Base-by-base conservation (phyloP, 2,888 invertebrate species). In the Gymnocheta viridis region DNA sequence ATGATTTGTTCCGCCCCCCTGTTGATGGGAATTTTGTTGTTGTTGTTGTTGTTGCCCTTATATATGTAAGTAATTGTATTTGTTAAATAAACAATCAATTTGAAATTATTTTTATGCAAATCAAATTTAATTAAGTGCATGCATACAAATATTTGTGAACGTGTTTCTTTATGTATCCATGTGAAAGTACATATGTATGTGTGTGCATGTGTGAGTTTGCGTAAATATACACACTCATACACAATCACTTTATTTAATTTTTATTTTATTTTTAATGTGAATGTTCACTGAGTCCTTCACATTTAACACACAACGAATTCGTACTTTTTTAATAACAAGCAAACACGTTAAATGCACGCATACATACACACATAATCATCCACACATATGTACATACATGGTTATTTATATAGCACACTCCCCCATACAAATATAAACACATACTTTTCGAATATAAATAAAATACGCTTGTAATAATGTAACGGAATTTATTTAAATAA, bases 71-170 rank as follows among this genome's bases (percentile, higher is more conserved):
- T 70, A 64, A 79, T 77, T 85, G 78, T 76, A 85, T 85, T 82
- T 82, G 81, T 79, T 76, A 67, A 78, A 82, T 82, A 85, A 85
- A 86, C 85, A 86, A 85, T 85, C 85, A 79, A 70, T 82, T 85
- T 82, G 73, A 86, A 86, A 86, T 80, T 84, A 86, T 81, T 86
- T 86, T 86, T 85, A 86, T 86, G 84, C 82, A 86, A 86, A 86
- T 85, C 86, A 82, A 85, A 86, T 86, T 85, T 85, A 86, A 86
- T 86, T 86, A 86, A 86, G 86, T 85, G 85, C 82, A 77, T 66
- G 78, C 79, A 85, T 67, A 66, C 76, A 80, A 80, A 72, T 82
- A 77, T 79, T 79, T 69, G 35, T 56, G 9, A 62, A 64, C 47
- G 24, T 24, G 14, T 47, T n/a, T 17, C 17, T 58, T 6, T 41